Percentiles rank a stretch among this genome's conserved stretches.
phyloP scores from a whole-genome alignment of 2,113 vertebrate species.

The Sinocyclocheilus anshuiensis region DNA sequence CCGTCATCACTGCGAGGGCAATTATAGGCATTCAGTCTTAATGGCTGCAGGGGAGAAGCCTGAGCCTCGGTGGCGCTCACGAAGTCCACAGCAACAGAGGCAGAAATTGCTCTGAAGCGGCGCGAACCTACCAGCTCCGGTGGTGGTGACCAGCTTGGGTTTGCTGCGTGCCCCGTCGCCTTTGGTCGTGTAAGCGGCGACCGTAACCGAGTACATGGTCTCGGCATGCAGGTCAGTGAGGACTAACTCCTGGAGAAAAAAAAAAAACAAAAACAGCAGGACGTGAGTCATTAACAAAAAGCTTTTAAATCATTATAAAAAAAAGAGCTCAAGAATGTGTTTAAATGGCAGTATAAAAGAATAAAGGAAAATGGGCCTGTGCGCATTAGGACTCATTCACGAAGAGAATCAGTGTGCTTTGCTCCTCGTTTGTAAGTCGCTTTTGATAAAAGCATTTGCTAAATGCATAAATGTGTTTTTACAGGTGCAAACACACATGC shows the following conservation, averaged over 20 bases:
- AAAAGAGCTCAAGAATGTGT: too few species aligned
- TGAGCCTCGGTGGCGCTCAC: not conserved
- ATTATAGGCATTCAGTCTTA: conserved; percentile 58
- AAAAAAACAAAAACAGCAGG: not conserved
- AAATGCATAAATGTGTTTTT: too few species aligned
- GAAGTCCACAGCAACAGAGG: conserved; percentile 7
- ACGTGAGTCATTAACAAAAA: not conserved
- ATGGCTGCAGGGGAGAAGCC: conserved; percentile 44
- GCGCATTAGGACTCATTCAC: not conserved
- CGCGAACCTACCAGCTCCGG: conserved; percentile 87
- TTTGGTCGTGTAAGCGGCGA: conserved; percentile 97
- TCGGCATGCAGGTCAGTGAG: conserved; percentile 94
- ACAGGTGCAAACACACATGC: too few species aligned
- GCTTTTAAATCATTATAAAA: too few species aligned
- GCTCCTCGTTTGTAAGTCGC: too few species aligned
- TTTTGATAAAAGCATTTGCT: too few species aligned
- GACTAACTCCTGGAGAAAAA: conserved; percentile 89
- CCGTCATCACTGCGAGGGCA: conserved; percentile 54
- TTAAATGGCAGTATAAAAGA: too few species aligned
- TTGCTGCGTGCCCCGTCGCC: conserved; percentile 99
- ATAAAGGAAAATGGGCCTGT: not conserved
- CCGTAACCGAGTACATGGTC: conserved; percentile 93
- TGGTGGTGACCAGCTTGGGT: conserved; percentile 91
- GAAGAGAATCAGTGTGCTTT: too few species aligned
- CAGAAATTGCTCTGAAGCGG: not conserved